Evolutionary conservation across 2,113 vertebrate species (phyloP).

Genomic region (Malurus alboscapulatus): DNA sequence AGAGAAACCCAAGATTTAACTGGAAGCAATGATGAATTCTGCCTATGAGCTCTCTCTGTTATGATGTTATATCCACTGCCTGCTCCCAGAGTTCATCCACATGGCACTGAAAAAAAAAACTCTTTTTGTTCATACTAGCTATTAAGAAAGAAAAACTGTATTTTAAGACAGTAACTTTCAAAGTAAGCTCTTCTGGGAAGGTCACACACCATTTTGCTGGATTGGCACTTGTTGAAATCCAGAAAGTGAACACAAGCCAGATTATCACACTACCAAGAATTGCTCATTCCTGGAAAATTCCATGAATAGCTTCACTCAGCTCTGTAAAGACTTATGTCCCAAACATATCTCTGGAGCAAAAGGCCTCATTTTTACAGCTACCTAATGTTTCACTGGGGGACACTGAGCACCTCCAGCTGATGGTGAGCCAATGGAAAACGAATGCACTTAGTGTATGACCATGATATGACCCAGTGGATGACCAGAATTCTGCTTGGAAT

Average conservation of each 20-base stretch:
- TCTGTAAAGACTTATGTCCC: background rate
- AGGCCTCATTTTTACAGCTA: background rate
- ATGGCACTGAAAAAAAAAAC: background rate
- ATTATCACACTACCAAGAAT: background rate
- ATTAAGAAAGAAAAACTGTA: background rate
- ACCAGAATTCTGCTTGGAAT: background rate
- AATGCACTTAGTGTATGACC: background rate
- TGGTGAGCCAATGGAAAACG: background rate
- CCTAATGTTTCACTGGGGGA: background rate
- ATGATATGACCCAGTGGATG: background rate
- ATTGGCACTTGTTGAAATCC: background rate
- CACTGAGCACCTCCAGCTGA: background rate
- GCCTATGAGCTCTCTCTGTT: background rate
- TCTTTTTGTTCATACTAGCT: background rate
- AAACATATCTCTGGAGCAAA: background rate
- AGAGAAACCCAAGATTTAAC: background rate
- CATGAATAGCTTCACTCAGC: background rate
- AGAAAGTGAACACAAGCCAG: background rate
- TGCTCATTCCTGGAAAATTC: background rate
- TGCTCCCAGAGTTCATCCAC: background rate
- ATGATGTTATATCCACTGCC: background rate
- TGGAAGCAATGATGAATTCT: background rate
- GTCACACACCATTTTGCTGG: background rate
- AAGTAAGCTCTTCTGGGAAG: background rate
- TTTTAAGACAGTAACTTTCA: background rate